Base-by-base conservation (phyloP, 2,797 vertebrate genomes). In the Diplodus puntazzo region DNA sequence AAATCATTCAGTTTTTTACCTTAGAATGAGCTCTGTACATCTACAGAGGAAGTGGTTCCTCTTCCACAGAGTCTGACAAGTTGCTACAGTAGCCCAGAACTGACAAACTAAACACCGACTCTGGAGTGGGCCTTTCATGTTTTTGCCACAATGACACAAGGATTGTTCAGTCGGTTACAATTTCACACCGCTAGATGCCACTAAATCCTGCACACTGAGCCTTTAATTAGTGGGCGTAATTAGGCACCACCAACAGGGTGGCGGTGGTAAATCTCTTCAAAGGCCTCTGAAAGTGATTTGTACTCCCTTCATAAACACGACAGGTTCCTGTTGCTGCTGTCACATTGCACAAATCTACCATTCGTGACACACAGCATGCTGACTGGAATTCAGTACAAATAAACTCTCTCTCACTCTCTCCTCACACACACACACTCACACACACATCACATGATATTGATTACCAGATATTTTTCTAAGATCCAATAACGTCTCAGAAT, bases 321-420 rank as follows among this genome's bases (percentile, higher is more conserved):
- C 60, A 63, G 61, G 23, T 59, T 75, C 75, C 85, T 84, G 82
- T 67, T 79, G 81, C 79, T 73, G 83, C 91, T 90, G 93, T 92
- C 93, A 85, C 90, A 91, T 93, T 88, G 75, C 93, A 91, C 84
- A 88, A 65, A 86, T 72, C 85, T 79, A 92, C 69, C 73, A 69
- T 74, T 75, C 76, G 69, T 90, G 91, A 93, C 82, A 82, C 90
- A 88, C 93, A 94, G 92, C 92, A 89, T 79, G 92, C 17, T 6
- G 60, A 76, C 84, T 77, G 84, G 85, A 88, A 83, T 86, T 82
- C 62, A 81, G 74, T 70, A 54, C 55, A 54, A 64, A 58, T 13
- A 74, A 42, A 55, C 69, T n/a, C 49, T 18, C 67, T 21, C 46
- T 23, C 46, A 11, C 74, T 12, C 42, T 11, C 74, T 10, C 69